Evolutionary conservation across 2,888 invertebrate genomes (phyloP).

Genomic region (Loripinus fragilis): DNA sequence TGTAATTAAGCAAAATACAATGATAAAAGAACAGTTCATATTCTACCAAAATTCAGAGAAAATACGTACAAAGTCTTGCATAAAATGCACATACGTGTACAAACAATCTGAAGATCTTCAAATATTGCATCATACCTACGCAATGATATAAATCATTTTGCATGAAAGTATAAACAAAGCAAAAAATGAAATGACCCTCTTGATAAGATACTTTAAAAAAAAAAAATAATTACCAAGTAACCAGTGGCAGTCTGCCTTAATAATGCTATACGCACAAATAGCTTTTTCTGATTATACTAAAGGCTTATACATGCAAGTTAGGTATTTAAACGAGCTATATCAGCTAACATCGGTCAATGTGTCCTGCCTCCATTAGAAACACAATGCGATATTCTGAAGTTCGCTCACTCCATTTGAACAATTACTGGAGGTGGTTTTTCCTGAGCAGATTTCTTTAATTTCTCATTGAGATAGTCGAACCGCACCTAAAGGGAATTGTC

Average conservation of each 20-base stretch:
- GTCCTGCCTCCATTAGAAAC: neutral
- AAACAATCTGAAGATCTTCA: neutral
- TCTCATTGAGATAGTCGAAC: slow-evolving; percentile 3
- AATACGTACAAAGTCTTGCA: too few species aligned
- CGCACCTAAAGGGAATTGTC: neutral
- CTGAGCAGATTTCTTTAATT: neutral
- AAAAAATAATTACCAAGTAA: neutral
- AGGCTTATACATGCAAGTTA: neutral
- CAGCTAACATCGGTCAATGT: neutral
- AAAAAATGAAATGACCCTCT: neutral
- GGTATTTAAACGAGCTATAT: too few species aligned
- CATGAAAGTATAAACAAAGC: neutral
- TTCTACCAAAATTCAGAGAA: too few species aligned
- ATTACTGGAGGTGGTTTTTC: neutral
- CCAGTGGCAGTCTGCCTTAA: neutral
- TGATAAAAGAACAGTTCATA: too few species aligned
- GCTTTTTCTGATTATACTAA: neutral
- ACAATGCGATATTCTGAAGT: neutral
- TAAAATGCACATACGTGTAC: too few species aligned
- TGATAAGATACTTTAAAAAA: neutral
- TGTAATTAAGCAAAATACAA: too few species aligned
- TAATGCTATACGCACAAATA: neutral
- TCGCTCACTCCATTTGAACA: neutral
- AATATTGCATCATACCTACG: neutral
- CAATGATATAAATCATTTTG: neutral